These are phyloP conservation scores for Cyanistes caeruleus DNA, from an alignment of 2,113 vertebrate species.

Conservation along the genomic window DNA sequence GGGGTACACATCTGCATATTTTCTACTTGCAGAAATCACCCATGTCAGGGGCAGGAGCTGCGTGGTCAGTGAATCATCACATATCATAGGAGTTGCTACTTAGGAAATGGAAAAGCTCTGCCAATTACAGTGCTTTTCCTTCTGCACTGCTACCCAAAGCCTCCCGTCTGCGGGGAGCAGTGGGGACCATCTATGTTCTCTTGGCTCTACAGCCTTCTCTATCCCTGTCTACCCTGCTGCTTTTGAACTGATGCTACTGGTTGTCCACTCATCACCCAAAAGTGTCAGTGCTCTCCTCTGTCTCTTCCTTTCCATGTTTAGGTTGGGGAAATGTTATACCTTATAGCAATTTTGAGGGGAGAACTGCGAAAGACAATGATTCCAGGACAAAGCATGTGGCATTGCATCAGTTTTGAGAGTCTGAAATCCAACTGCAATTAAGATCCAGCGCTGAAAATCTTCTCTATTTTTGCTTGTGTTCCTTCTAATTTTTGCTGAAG, in stretches of 20 bases:
- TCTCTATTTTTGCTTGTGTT: background rate
- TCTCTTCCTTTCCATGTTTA: background rate
- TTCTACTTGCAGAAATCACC: background rate
- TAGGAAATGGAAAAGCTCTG: background rate
- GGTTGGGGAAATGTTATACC: background rate
- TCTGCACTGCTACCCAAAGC: background rate
- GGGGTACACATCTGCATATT: background rate
- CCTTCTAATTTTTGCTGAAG: background rate
- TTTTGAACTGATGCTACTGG: background rate
- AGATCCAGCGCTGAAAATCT: background rate
- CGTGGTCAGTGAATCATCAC: background rate
- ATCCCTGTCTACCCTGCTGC: background rate
- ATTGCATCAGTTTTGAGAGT: background rate
- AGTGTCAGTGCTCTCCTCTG: background rate
- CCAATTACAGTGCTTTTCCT: background rate
- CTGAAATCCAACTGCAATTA: background rate
- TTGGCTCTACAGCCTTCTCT: background rate
- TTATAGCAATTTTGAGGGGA: background rate
- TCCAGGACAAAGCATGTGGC: background rate
- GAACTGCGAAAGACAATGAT: background rate
- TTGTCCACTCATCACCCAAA: background rate
- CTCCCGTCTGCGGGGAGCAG: fast-evolving
- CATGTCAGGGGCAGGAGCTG: background rate
- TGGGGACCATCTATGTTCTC: background rate
- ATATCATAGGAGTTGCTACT: background rate